These are phyloP conservation scores for Hecatera dysodea DNA, from an alignment of 2,888 invertebrate species.

Conservation along the genomic window DNA sequence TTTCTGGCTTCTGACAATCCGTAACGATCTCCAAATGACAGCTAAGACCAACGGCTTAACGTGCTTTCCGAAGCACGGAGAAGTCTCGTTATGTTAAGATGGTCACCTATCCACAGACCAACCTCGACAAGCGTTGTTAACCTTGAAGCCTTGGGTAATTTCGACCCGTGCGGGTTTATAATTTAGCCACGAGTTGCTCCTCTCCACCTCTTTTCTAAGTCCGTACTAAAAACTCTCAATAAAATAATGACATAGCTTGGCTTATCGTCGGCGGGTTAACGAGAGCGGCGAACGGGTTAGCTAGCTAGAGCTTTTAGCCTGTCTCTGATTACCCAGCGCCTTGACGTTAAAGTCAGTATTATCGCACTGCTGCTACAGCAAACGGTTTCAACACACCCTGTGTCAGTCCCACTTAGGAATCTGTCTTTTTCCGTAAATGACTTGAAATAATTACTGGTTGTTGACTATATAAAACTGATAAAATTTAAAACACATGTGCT, in stretches of 20 bases:
- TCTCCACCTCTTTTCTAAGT: background rate
- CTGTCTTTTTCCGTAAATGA: constrained; percentile 27
- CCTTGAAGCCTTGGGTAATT: too few relatives aligned
- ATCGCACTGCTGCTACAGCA: constrained; percentile 37
- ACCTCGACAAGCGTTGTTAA: too few relatives aligned
- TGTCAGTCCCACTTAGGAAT: constrained; percentile 42
- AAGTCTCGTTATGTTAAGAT: too few relatives aligned
- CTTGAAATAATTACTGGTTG: background rate
- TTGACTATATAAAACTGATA: too few relatives aligned
- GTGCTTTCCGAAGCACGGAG: too few relatives aligned
- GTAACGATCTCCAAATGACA: too few relatives aligned
- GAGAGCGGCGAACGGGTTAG: constrained; percentile 53
- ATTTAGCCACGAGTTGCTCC: too few relatives aligned
- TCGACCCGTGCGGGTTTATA: too few relatives aligned
- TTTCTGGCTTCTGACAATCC: too few relatives aligned
- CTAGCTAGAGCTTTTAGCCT: constrained; percentile 56
- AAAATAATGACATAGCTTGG: constrained; percentile 44
- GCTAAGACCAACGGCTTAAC: too few relatives aligned
- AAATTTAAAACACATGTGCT: too few relatives aligned
- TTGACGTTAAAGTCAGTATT: constrained; percentile 48
- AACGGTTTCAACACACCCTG: constrained; percentile 43
- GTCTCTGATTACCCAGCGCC: constrained; percentile 50
- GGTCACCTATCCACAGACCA: too few relatives aligned
- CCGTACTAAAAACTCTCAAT: background rate
- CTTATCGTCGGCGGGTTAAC: constrained; percentile 46